These are phyloP conservation scores for Petromus typicus DNA, from an alignment of 2,113 vertebrate genomes.

Conservation along the genomic window DNA sequence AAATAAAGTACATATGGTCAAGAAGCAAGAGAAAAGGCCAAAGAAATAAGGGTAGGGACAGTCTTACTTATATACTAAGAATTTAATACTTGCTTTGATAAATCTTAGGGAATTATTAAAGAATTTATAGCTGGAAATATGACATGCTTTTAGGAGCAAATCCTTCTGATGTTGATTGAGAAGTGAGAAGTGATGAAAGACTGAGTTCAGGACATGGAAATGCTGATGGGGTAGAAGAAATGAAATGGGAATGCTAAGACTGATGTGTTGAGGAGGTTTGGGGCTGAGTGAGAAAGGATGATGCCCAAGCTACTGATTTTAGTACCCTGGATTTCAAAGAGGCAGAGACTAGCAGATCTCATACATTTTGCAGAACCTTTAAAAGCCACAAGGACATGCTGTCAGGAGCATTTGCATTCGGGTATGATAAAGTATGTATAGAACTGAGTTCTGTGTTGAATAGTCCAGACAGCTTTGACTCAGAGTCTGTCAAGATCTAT, in stretches of 20 bases:
- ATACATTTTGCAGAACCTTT: constrained; percentile 52
- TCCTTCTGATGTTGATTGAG: background rate
- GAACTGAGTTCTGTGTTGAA: constrained; percentile 60
- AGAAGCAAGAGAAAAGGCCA: background rate
- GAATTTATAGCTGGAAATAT: background rate
- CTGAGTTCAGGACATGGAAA: background rate
- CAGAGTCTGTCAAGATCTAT: constrained; percentile 65
- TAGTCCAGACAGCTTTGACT: constrained; percentile 48
- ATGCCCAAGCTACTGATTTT: background rate
- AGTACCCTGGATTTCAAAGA: constrained; percentile 46
- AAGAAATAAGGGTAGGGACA: background rate
- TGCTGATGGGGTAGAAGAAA: background rate
- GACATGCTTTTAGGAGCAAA: background rate
- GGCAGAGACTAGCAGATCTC: constrained; percentile 11
- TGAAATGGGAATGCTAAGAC: background rate
- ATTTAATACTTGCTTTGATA: background rate
- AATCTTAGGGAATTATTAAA: background rate
- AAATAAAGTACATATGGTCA: background rate
- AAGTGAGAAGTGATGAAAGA: background rate
- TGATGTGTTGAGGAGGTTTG: background rate
- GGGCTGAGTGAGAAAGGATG: background rate
- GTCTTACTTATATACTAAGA: background rate
- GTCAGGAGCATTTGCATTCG: constrained; percentile 56
- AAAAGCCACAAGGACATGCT: constrained; percentile 50
- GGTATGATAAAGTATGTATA: constrained; percentile 66